These are phyloP conservation scores for Cryptoleucopteryx plumbea DNA, from an alignment of 2,113 vertebrate species.

Conservation along the genomic window DNA sequence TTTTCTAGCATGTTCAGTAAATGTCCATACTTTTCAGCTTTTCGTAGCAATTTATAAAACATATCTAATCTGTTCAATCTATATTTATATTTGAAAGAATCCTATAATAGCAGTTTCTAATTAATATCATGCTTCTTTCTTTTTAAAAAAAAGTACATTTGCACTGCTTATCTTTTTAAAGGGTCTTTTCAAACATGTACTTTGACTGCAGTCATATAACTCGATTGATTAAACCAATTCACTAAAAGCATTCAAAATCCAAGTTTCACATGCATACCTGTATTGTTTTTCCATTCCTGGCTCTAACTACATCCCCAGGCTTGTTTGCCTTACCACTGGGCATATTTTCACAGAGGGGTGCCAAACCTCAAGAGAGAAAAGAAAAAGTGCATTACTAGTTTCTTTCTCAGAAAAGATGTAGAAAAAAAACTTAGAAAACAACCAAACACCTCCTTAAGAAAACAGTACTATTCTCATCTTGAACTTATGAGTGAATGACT, in stretches of 20 bases:
- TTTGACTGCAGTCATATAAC: background rate
- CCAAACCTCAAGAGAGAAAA: constrained; percentile 77
- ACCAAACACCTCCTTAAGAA: background rate
- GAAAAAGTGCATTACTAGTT: background rate
- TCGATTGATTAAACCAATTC: background rate
- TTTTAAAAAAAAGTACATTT: background rate
- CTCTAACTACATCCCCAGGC: constrained; percentile 91
- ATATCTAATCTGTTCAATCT: background rate
- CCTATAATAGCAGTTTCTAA: background rate
- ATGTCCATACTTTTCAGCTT: background rate
- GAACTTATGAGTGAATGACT: background rate
- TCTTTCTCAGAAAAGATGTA: background rate
- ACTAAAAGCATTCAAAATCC: background rate
- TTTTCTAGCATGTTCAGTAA: background rate
- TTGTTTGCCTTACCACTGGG: constrained; percentile 93
- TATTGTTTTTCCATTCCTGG: constrained; percentile 97
- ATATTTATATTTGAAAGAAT: background rate
- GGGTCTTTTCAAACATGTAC: background rate
- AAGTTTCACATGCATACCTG: constrained; percentile 78
- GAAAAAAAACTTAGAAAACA: background rate
- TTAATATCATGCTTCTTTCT: background rate
- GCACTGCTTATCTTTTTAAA: background rate
- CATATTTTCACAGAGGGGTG: constrained; percentile 98
- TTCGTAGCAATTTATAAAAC: background rate
- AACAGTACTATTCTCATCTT: background rate